Percentiles rank a stretch among this genome's conserved stretches.
phyloP scores from a whole-genome alignment of 2,888 invertebrate species.

The Drosophila diplacantha region DNA sequence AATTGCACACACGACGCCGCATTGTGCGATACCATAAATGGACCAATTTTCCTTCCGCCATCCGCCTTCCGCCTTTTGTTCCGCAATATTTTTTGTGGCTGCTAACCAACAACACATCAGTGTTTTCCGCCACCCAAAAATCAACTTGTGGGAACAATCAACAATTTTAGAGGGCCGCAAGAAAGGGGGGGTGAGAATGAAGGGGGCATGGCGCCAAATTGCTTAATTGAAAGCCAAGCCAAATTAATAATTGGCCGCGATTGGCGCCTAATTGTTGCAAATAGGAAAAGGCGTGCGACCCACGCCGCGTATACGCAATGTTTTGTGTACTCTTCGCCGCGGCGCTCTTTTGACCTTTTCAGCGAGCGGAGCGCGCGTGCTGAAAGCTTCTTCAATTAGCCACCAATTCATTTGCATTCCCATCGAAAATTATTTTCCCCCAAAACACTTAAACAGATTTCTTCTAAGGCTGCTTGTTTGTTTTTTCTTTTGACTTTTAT shows the following conservation, averaged over 20 bases:
- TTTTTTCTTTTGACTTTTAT: conserved; percentile 14
- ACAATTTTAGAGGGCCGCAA: conserved; percentile 10
- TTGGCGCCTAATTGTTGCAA: conserved; percentile 66
- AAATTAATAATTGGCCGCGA: conserved; percentile 65
- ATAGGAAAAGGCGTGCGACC: conserved; percentile 54
- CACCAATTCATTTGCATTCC: conserved; percentile 60
- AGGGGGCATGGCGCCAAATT: conserved; percentile 47
- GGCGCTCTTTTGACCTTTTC: conserved; percentile 43
- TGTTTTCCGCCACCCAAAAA: conserved; percentile 10
- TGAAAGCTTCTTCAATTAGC: conserved; percentile 67
- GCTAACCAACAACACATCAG: conserved; percentile 18
- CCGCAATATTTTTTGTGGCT: conserved; percentile 3
- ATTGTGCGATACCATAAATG: conserved; percentile 58
- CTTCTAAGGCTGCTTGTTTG: not conserved
- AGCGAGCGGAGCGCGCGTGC: conserved; percentile 28
- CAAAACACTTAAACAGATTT: conserved; percentile 18
- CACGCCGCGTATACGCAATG: conserved; percentile 65
- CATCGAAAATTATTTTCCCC: conserved; percentile 31
- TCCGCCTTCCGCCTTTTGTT: conserved; percentile 27
- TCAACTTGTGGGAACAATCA: conserved; percentile 14
- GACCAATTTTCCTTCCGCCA: conserved; percentile 53
- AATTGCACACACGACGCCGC: conserved; percentile 57
- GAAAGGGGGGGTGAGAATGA: conserved; percentile 1
- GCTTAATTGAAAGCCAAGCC: conserved; percentile 68
- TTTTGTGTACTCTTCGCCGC: conserved; percentile 29